phyloP scores from a whole-genome alignment of 2,797 vertebrate genomes.

The Pristis pectinata region DNA sequence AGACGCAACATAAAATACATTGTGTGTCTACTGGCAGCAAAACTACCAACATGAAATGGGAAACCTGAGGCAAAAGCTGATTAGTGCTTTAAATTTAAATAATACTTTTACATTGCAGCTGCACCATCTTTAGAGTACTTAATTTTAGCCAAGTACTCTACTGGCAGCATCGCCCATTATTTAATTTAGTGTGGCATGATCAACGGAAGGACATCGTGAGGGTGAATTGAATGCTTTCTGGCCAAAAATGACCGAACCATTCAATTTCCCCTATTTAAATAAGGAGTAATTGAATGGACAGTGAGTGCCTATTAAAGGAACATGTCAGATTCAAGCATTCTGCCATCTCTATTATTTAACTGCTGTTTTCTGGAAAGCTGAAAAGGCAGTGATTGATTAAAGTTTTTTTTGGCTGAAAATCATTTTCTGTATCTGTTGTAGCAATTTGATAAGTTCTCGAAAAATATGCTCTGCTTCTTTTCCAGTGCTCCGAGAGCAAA shows the following conservation, averaged over 20 bases:
- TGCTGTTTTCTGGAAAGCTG: background rate
- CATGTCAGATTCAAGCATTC: slow-evolving; percentile 4
- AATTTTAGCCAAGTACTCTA: background rate
- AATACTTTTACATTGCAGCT: background rate
- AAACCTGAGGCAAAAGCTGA: background rate
- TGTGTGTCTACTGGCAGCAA: background rate
- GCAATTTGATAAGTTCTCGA: slow-evolving; percentile 30
- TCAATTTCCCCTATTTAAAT: slow-evolving; percentile 8
- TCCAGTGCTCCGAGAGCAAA: background rate
- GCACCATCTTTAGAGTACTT: background rate
- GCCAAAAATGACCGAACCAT: background rate
- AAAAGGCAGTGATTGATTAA: slow-evolving; percentile 33
- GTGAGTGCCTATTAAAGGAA: slow-evolving; percentile 11
- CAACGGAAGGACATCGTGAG: background rate
- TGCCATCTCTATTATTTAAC: slow-evolving; percentile 34
- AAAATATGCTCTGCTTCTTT: slow-evolving; percentile 11
- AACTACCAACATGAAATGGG: background rate
- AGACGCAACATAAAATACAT: no score
- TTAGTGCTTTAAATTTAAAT: background rate
- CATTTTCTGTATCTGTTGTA: slow-evolving; percentile 34
- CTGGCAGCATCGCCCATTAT: background rate
- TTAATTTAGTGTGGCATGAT: background rate
- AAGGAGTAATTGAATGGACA: slow-evolving; percentile 14
- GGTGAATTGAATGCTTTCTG: background rate
- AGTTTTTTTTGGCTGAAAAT: slow-evolving; percentile 15